Conservation (phyloP, 2,113 vertebrate genomes). For the Lichenostomus cassidix region DNA sequence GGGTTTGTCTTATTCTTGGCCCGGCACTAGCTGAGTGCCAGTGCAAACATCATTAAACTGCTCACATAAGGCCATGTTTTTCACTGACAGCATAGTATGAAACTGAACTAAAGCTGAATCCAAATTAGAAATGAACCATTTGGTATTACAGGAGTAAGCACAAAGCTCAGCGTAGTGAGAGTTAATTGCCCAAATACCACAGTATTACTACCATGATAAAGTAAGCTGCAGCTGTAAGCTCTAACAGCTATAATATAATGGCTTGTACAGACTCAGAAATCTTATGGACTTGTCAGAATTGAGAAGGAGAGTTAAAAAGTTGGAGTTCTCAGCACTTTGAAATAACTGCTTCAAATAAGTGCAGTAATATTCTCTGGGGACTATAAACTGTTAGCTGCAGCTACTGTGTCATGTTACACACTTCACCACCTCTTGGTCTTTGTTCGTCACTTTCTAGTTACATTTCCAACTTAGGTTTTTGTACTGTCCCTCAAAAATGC, state of each 20-base stretch:
- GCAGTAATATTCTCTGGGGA: not conserved
- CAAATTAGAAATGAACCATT: not conserved
- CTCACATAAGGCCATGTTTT: not conserved
- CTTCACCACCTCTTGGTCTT: not conserved
- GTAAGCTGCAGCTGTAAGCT: not conserved
- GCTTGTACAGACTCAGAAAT: not conserved
- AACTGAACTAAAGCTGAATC: not conserved
- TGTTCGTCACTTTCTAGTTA: not conserved
- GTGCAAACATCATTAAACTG: not conserved
- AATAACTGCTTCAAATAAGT: not conserved
- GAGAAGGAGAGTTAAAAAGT: not conserved
- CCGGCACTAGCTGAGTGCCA: not conserved
- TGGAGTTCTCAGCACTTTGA: slow-evolving; percentile 1
- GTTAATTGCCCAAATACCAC: not conserved
- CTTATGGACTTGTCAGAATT: not conserved
- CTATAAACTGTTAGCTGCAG: not conserved
- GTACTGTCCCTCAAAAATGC: not conserved
- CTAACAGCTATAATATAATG: not conserved
- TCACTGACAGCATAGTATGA: not conserved
- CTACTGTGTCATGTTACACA: not conserved
- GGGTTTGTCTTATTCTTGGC: not conserved
- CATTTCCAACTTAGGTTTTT: not conserved
- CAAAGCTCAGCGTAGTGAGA: not conserved
- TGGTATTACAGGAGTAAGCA: not conserved
- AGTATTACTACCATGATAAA: not conserved